phyloP scores from a whole-genome alignment of 35 echinoderm and acorn worm species.

The Chiridota heheva region DNA sequence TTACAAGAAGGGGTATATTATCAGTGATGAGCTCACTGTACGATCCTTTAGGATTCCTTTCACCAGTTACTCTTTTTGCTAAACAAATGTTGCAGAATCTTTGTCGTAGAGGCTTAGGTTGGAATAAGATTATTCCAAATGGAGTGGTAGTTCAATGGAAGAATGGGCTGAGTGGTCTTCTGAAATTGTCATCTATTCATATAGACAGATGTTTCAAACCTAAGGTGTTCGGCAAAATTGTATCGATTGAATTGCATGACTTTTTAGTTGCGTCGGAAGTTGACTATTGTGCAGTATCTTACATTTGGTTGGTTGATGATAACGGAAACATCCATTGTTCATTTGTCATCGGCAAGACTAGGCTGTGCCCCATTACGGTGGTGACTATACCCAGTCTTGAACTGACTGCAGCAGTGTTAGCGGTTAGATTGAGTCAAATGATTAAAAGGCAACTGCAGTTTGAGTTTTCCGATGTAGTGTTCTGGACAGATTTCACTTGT shows the following conservation, averaged over 20 bases:
- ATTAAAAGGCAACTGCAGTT: background rate
- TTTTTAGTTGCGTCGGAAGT: conserved; percentile 29
- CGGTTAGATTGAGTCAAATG: background rate
- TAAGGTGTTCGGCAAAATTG: conserved; percentile 25
- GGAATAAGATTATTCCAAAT: conserved; percentile 59
- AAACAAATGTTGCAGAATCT: conserved; percentile 61
- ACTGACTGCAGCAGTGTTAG: background rate
- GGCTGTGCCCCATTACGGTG: background rate
- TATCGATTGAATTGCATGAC: conserved; percentile 14
- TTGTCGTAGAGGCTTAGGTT: conserved; percentile 41
- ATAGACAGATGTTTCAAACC: conserved; percentile 54
- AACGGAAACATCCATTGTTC: conserved; percentile 11
- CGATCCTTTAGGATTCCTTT: conserved; percentile 56
- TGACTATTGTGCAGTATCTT: conserved; percentile 29
- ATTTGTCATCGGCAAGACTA: conserved; percentile 34
- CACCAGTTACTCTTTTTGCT: conserved; percentile 51
- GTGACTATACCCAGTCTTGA: conserved; percentile 21
- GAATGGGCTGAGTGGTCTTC: conserved; percentile 19
- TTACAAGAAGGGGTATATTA: conserved; percentile 42
- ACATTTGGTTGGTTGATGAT: conserved; percentile 22
- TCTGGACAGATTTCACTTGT: conserved; percentile 27
- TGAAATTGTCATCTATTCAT: conserved; percentile 1
- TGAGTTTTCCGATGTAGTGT: background rate
- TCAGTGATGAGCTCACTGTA: conserved; percentile 46
- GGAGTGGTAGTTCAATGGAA: background rate